Evolutionary conservation across 2,113 vertebrate species (phyloP), one percentile per base, ranked within the genome.

Genomic region (Cyprinodon tularosa): DNA sequence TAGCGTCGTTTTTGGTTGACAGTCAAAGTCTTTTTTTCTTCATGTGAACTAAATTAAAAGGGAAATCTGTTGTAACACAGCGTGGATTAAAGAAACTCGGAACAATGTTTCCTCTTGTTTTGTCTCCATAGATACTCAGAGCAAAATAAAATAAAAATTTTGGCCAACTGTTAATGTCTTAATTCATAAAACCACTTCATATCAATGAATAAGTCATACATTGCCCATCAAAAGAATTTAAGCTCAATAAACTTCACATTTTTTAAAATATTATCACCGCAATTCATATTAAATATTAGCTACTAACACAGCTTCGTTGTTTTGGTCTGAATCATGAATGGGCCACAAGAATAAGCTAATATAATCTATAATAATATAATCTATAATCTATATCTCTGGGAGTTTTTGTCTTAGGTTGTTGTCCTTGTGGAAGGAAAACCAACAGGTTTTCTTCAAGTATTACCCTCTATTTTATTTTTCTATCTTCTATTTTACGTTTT

Each of bases 1-100:
- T 90, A 53, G 66, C 71, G 71, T 84, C 84, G 83, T 85, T 37
- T 36, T 74, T 2, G n/a, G 69, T 69, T 47, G 42, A 79, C 78
- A 48, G 65, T 78, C 64, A 67, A 63, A 71, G 45, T 78, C 29
- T 57, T 20, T 42, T 42, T 75, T 87, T 53, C 77, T 45, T 42
- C 36, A 40, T 74, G 76, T 3, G 42, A 74, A 62, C 72, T 78
- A 90, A 82, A 86, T 80, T 11, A n/a, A 20, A 38, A 37, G 38
- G 14, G 2, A 68, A 20, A 11, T 3, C 4, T 80, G 66, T 68
- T 71, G 68, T 65, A 76, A 74, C 67, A 44, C 63, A 63, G 67
- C 48, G 44, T 2, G 0, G 66, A 76, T 79, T 81, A 38, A 68
- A 61, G 45, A 77, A 79, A 38, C 22, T 65, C 72, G 72, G 74